A percentile compares a stretch with the other conserved stretches of the same genome.
Evolutionary conservation across 2,797 vertebrate genomes (phyloP).

Genomic region (Fistularia tabacaria): DNA sequence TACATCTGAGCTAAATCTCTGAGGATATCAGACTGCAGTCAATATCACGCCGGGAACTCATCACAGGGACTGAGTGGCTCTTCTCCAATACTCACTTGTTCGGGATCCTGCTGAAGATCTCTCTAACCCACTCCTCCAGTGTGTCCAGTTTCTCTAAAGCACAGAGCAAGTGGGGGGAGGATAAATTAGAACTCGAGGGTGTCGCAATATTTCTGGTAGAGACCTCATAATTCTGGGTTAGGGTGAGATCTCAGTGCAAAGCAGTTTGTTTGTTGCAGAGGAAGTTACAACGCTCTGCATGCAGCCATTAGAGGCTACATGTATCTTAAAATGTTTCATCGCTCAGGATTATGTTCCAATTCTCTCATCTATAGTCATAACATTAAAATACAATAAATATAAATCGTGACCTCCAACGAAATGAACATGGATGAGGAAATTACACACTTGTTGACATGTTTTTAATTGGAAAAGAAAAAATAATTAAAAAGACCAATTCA

Average conservation of each 20-base stretch:
- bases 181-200: too few relatives aligned
- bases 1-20: conserved; percentile 38
- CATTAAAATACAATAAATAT: too few relatives aligned
- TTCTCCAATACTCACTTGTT: conserved; percentile 86
- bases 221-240: conserved; percentile 18
- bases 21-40: conserved; percentile 31
- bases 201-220: conserved; percentile 16
- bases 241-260: background rate
- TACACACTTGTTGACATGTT: too few relatives aligned
- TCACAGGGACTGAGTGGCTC: conserved; percentile 40
- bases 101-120: conserved; percentile 93
- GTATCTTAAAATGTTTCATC: too few relatives aligned
- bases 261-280: background rate
- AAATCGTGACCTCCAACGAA: too few relatives aligned
- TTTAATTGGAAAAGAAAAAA: too few relatives aligned
- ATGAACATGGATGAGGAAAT: too few relatives aligned
- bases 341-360: too few relatives aligned
- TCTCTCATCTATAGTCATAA: too few relatives aligned
- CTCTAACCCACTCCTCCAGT: conserved; percentile 91
- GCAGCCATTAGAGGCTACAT: too few relatives aligned
- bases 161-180: conserved; percentile 28
- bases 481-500: too few relatives aligned
- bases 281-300: too few relatives aligned
- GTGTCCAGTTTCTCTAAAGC: conserved; percentile 90
- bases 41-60: conserved; percentile 32